Conservation (phyloP, 2,797 vertebrate species). For the Melanotaenia parkinsoni region DNA sequence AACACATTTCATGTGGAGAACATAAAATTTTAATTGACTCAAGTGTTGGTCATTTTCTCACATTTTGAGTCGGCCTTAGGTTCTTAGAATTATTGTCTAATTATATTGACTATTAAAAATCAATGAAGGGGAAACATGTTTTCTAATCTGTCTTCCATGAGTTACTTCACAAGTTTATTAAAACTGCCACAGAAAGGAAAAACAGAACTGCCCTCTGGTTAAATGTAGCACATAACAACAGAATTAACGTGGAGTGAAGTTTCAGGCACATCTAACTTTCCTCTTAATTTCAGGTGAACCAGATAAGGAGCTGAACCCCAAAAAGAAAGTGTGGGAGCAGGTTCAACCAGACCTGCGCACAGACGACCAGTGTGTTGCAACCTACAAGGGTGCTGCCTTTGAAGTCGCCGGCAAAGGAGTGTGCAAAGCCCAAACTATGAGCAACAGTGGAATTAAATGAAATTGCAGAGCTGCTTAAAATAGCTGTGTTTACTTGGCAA, state of each 20-base stretch:
- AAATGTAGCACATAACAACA: constrained; percentile 1
- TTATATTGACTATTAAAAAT: no score
- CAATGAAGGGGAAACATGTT: no score
- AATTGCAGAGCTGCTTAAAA: constrained; percentile 50
- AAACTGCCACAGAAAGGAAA: no score
- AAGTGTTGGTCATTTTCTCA: constrained; percentile 27
- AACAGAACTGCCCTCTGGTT: no score
- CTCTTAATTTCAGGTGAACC: constrained; percentile 87
- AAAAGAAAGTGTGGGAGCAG: constrained; percentile 99
- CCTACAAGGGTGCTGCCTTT: constrained; percentile 93
- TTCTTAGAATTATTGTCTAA: neutral
- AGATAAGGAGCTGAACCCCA: constrained; percentile 97
- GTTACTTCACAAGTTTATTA: no score
- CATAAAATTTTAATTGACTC: constrained; percentile 30
- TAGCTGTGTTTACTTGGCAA: constrained; percentile 48
- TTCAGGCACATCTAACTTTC: constrained; percentile 1
- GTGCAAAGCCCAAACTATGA: constrained; percentile 93
- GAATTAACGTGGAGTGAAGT: neutral
- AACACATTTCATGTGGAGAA: constrained; percentile 37
- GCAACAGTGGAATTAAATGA: constrained; percentile 94
- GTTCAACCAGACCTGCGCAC: constrained; percentile 94
- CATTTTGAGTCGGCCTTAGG: constrained; percentile 25
- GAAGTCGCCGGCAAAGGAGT: constrained; percentile 93
- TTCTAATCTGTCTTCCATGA: no score
- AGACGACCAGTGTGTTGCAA: constrained; percentile 89